These are phyloP conservation scores for Leptinotarsa haldemani DNA, from an alignment of 2,888 invertebrate species.

Conservation along the genomic window DNA sequence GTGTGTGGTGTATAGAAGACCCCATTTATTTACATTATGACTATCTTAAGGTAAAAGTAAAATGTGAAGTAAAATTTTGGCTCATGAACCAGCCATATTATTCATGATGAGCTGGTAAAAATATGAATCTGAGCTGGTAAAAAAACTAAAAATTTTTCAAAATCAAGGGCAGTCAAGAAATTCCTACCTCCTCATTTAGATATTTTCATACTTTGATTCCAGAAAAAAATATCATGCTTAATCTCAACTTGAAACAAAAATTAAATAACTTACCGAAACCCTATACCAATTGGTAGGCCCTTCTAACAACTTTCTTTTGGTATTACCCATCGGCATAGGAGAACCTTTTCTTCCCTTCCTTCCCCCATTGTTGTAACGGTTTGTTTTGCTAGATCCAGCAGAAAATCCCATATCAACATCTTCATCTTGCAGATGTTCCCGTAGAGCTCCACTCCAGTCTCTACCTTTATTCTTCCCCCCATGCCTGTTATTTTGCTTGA, in stretches of 20 bases:
- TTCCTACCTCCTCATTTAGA: too few relatives aligned
- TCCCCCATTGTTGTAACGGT: slow-evolving; percentile 42
- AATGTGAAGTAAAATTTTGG: too few relatives aligned
- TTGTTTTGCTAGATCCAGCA: slow-evolving; percentile 59
- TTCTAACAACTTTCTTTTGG: slow-evolving; percentile 67
- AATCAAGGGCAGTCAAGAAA: too few relatives aligned
- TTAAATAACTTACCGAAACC: slow-evolving; percentile 68
- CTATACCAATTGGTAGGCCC: slow-evolving; percentile 78
- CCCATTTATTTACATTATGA: too few relatives aligned
- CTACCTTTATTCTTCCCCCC: slow-evolving; percentile 60
- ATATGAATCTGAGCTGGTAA: too few relatives aligned
- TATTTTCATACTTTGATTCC: too few relatives aligned
- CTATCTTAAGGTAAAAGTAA: too few relatives aligned
- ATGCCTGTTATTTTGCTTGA: slow-evolving; percentile 65
- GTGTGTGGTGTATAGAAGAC: too few relatives aligned
- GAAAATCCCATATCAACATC: slow-evolving; percentile 72
- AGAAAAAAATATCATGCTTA: too few relatives aligned
- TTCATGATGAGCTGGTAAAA: too few relatives aligned
- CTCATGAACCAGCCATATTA: too few relatives aligned
- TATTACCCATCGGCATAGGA: slow-evolving; percentile 62
- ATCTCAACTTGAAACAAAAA: not conserved
- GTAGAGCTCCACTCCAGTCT: slow-evolving; percentile 66
- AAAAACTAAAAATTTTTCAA: too few relatives aligned
- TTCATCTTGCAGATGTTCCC: slow-evolving; percentile 70
- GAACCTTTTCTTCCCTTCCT: slow-evolving; percentile 63